Evolutionary conservation across 2,797 vertebrate species (phyloP).

Genomic region (Pseudochromis fuscus): DNA sequence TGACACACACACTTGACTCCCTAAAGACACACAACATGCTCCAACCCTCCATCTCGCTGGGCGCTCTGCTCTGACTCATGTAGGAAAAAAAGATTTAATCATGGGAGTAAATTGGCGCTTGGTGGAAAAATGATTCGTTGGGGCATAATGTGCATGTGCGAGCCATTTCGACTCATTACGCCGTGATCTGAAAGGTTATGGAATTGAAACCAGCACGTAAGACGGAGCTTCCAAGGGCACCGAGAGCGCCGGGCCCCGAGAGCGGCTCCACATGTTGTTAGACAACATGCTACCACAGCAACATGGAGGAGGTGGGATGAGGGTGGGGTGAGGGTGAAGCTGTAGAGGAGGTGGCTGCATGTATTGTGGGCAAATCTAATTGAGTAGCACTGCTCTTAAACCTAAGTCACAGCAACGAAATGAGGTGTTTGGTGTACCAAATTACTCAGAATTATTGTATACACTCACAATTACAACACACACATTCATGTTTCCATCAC

Average conservation of each 20-base stretch:
- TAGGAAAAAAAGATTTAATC: conserved; percentile 79
- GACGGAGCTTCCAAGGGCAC: conserved; percentile 71
- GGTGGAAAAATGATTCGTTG: conserved; percentile 73
- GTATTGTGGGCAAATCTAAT: conserved; percentile 67
- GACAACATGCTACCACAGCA: conserved; percentile 60
- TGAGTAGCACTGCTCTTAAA: conserved; percentile 73
- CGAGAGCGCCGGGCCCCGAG: conserved; percentile 34
- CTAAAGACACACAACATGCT: conserved; percentile 42
- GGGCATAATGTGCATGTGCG: conserved; percentile 82
- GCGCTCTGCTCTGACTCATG: conserved; percentile 75
- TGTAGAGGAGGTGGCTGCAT: background rate
- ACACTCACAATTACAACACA: conserved; percentile 54
- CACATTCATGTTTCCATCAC: no score
- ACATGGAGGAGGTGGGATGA: conserved; percentile 10
- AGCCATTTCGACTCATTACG: conserved; percentile 84
- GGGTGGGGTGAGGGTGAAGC: no score
- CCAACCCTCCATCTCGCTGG: conserved; percentile 35
- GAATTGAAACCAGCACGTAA: conserved; percentile 81
- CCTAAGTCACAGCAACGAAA: conserved; percentile 71
- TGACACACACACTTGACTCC: conserved; percentile 52
- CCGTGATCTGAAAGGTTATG: conserved; percentile 81
- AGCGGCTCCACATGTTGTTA: conserved; percentile 76
- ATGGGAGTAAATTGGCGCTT: conserved; percentile 73
- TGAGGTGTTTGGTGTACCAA: conserved; percentile 77
- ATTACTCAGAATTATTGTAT: conserved; percentile 74